Evolutionary conservation across 2,113 vertebrate genomes (phyloP).

Genomic region (Boulengerochromis microlepis): DNA sequence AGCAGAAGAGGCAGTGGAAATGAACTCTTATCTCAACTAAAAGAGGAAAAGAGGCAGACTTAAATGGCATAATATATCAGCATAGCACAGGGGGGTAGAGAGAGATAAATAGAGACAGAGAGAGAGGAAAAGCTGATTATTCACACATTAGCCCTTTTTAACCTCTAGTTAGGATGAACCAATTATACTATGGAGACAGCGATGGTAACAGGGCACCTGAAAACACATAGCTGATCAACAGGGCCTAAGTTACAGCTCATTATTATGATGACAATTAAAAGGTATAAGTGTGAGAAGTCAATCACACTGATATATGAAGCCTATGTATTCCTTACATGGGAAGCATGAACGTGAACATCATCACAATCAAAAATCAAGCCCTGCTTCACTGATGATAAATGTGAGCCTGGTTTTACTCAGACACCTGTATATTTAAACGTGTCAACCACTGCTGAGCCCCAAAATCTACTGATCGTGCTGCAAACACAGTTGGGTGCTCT

Average conservation of each 20-base stretch:
- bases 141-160: constrained; percentile 45
- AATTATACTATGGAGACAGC: constrained; percentile 11
- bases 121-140: constrained; percentile 37
- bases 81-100: constrained; percentile 6
- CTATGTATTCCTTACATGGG: not conserved
- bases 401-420: not conserved
- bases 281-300: not conserved
- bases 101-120: constrained; percentile 36
- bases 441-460: not conserved
- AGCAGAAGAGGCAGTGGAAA: constrained; percentile 55
- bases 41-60: constrained; percentile 50
- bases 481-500: not conserved
- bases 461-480: not conserved
- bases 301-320: not conserved
- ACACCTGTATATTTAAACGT: not conserved
- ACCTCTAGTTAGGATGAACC: constrained; percentile 32
- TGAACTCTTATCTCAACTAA: constrained; percentile 63
- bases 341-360: not conserved
- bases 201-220: not conserved
- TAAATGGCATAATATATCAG: constrained; percentile 64
- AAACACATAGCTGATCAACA: not conserved
- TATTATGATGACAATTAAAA: not conserved
- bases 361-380: not conserved
- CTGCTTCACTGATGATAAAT: not conserved
- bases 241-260: not conserved